Evolutionary conservation across 2,113 vertebrate genomes (phyloP).

Genomic region (Laterallus jamaicensis): DNA sequence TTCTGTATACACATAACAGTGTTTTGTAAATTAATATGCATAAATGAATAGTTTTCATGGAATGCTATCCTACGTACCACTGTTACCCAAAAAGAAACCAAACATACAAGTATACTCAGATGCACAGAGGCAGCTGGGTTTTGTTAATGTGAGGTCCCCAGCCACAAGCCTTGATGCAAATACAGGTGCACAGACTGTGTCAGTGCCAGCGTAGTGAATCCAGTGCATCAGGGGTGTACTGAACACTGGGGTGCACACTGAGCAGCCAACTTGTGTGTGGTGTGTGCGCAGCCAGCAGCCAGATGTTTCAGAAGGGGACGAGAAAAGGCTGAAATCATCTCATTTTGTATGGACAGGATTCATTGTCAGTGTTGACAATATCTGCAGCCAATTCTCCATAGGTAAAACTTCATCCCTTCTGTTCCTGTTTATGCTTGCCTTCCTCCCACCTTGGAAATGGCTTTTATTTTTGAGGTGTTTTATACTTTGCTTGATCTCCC

Average conservation of each 20-base stretch:
- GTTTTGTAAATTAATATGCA: not conserved
- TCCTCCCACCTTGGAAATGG: not conserved
- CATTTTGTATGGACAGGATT: not conserved
- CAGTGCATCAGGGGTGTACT: not conserved
- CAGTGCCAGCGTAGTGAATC: not conserved
- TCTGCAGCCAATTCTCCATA: not conserved
- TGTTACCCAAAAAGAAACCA: not conserved
- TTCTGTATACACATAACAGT: accelerated
- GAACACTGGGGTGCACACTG: not conserved
- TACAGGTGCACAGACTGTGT: not conserved
- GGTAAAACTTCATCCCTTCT: not conserved
- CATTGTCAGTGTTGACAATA: not conserved
- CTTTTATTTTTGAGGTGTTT: not conserved
- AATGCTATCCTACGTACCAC: not conserved
- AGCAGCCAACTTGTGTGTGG: accelerated
- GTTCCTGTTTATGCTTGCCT: not conserved
- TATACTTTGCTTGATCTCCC: not conserved
- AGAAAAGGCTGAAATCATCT: not conserved
- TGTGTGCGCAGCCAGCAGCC: not conserved
- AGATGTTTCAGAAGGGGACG: not conserved
- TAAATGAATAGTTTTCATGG: not conserved
- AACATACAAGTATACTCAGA: accelerated
- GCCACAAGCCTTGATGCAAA: not conserved
- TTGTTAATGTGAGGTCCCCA: not conserved
- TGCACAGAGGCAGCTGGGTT: not conserved